Percentiles rank a stretch among this genome's conserved stretches.
Evolutionary conservation across 35 echinoderm and acorn worm species (phyloP).

Genomic region (Diadema setosum): DNA sequence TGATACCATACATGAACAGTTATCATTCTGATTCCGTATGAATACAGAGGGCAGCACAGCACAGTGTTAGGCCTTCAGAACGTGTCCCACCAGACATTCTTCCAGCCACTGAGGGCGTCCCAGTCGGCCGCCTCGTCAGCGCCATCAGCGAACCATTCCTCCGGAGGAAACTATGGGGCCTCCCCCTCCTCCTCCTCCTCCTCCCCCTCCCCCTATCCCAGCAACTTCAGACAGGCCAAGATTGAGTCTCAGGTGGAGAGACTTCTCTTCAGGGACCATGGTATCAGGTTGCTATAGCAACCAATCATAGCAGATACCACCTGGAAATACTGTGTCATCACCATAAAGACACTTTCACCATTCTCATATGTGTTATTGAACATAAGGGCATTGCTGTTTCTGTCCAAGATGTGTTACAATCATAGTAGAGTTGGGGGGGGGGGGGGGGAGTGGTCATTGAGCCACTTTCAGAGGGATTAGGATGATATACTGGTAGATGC

Average conservation of each 20-base stretch:
- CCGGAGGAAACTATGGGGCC: too few species aligned
- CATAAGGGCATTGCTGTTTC: too few species aligned
- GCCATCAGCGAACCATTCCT: neutral
- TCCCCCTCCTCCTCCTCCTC: neutral
- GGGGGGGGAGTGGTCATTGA: neutral
- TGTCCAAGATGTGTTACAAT: neutral
- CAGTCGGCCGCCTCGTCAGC: neutral
- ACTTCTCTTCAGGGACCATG: slow-evolving; percentile 26
- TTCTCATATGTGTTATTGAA: neutral
- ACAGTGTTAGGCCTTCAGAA: slow-evolving; percentile 27
- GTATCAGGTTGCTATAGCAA: slow-evolving; percentile 7
- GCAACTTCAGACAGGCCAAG: neutral
- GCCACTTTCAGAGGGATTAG: neutral
- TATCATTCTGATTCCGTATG: too few species aligned
- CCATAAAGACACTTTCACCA: neutral
- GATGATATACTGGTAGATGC: too few species aligned
- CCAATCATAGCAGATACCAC: neutral
- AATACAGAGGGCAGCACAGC: slow-evolving; percentile 25
- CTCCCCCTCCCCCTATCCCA: neutral
- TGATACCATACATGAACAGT: too few species aligned
- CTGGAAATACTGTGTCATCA: neutral
- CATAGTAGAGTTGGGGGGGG: neutral
- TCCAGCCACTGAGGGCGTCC: neutral
- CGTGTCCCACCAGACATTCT: slow-evolving; percentile 31
- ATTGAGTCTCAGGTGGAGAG: neutral